phyloP scores from a whole-genome alignment of 2,113 vertebrate genomes.

The Toxotes chatareus region DNA sequence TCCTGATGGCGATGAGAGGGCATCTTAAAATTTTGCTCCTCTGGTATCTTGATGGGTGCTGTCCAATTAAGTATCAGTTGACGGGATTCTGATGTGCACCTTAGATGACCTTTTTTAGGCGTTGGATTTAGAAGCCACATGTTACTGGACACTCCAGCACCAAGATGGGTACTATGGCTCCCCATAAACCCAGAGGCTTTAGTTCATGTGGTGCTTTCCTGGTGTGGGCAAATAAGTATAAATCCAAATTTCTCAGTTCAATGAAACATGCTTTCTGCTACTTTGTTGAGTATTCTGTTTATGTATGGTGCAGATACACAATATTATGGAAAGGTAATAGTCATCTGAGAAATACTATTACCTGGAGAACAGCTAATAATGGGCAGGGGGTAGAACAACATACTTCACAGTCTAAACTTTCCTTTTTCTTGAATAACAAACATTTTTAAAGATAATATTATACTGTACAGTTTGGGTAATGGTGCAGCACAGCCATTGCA shows the following conservation, averaged over 20 bases:
- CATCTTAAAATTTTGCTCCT: constrained; percentile 16
- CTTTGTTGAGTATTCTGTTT: constrained; percentile 35
- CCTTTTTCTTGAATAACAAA: constrained; percentile 43
- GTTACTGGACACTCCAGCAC: constrained; percentile 26
- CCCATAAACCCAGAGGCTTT: not conserved
- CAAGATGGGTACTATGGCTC: constrained; percentile 6
- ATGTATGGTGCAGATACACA: constrained; percentile 46
- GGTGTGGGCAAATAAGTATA: constrained; percentile 22
- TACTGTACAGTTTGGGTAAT: constrained; percentile 58
- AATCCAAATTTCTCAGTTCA: constrained; percentile 45
- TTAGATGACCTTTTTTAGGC: constrained; percentile 23
- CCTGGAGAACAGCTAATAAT: constrained; percentile 12
- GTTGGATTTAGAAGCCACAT: constrained; percentile 35
- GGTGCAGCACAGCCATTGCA: constrained; percentile 51
- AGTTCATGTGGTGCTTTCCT: constrained; percentile 22
- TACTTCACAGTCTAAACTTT: constrained; percentile 16
- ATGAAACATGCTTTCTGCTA: constrained; percentile 71
- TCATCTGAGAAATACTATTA: constrained; percentile 30
- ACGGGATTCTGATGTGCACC: constrained; percentile 15
- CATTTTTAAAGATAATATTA: constrained; percentile 32
- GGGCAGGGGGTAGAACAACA: constrained; percentile 5
- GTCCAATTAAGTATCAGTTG: constrained; percentile 19
- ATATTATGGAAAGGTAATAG: constrained; percentile 40
- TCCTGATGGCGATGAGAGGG: constrained; percentile 13
- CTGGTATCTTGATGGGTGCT: not conserved